phyloP scores from a whole-genome alignment of 2,113 vertebrate genomes.

The Psophia crepitans region DNA sequence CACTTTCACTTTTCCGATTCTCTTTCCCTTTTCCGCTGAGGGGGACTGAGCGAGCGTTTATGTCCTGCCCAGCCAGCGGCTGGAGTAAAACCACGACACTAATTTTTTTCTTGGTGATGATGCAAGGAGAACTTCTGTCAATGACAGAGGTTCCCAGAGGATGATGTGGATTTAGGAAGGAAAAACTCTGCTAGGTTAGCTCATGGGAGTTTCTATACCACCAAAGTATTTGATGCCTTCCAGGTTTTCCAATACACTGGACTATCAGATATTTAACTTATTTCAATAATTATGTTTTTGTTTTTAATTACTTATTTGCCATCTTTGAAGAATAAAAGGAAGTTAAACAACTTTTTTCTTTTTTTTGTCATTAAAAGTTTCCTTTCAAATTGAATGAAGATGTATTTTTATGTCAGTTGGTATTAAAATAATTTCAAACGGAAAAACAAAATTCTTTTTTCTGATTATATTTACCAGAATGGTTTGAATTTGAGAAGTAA shows the following conservation, averaged over 20 bases:
- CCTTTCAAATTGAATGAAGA: neutral
- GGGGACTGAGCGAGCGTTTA: too few relatives aligned
- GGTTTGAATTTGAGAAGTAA: neutral
- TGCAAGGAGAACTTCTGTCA: neutral
- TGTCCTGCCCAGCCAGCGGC: too few relatives aligned
- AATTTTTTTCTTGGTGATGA: neutral
- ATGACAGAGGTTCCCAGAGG: neutral
- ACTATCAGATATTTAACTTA: neutral
- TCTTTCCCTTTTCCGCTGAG: too few relatives aligned
- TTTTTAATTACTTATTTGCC: neutral
- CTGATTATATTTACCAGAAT: neutral
- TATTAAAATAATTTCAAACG: neutral
- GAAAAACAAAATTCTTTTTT: too few relatives aligned
- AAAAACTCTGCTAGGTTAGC: neutral
- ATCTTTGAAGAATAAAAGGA: neutral
- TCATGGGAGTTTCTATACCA: neutral
- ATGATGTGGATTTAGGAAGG: neutral
- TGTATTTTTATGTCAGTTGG: neutral
- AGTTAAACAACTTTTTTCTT: neutral
- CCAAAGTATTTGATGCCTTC: neutral
- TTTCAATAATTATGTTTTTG: neutral
- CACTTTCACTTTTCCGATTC: too few relatives aligned
- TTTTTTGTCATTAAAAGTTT: neutral
- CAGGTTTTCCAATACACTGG: neutral
- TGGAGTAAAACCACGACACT: too few relatives aligned